A percentile compares a stretch with the other conserved stretches of the same genome.
Conservation (phyloP, 2,888 invertebrate species). For the Tortricodes alternella region DNA sequence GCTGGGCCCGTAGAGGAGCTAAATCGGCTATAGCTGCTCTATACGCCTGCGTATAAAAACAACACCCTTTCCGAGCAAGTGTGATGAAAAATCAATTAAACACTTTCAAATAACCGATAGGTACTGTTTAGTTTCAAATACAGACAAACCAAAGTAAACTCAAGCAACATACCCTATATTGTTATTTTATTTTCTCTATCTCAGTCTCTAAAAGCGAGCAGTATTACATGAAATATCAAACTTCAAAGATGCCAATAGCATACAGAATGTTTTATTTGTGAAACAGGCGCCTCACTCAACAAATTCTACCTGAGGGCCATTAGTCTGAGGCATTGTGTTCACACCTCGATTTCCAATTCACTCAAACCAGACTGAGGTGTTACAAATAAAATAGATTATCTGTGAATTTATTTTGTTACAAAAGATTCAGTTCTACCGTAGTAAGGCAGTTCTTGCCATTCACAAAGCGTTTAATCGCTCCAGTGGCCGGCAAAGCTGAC, state of each 20-base stretch:
- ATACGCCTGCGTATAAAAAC: too few relatives aligned
- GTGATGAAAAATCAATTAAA: too few relatives aligned
- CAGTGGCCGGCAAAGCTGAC: not conserved
- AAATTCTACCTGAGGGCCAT: slow-evolving; percentile 3
- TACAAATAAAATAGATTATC: too few relatives aligned
- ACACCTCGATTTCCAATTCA: slow-evolving; percentile 5
- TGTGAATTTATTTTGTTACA: not conserved
- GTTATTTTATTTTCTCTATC: not conserved
- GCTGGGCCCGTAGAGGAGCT: too few relatives aligned
- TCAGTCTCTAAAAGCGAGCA: not conserved
- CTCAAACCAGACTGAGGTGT: not conserved
- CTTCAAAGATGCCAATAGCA: slow-evolving; percentile 3
- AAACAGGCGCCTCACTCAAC: not conserved
- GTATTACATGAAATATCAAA: not conserved
- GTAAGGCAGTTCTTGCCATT: not conserved
- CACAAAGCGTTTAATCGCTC: not conserved
- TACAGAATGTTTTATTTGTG: slow-evolving; percentile 7
- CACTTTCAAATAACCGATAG: too few relatives aligned
- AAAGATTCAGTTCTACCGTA: not conserved
- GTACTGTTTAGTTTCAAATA: too few relatives aligned
- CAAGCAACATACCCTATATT: not conserved
- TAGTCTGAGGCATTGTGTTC: not conserved
- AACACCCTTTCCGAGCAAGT: too few relatives aligned
- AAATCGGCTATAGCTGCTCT: too few relatives aligned
- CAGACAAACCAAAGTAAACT: not conserved